Evolutionary conservation across 2,113 vertebrate genomes (phyloP).

Genomic region (Xyliphius kryptos): DNA sequence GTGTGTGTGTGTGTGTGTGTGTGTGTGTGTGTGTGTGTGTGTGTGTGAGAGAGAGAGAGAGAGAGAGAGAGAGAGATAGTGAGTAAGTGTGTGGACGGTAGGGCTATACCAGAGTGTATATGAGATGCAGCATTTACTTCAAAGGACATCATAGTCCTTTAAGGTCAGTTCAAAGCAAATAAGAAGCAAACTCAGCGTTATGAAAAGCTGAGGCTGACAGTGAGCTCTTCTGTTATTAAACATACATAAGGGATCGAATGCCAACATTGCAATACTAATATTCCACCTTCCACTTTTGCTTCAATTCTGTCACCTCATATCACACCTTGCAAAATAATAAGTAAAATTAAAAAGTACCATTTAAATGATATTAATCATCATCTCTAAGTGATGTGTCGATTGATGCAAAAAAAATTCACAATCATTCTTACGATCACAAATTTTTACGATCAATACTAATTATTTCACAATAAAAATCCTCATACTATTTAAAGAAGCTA

Average conservation of each 20-base stretch:
- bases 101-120: not conserved
- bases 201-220: slow-evolving; percentile 31
- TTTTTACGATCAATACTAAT: too few relatives aligned
- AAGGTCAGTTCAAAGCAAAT: slow-evolving; percentile 46
- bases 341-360: not conserved
- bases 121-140: slow-evolving; percentile 24
- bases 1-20: slow-evolving; percentile 1
- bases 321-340: not conserved
- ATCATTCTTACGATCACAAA: too few relatives aligned
- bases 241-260: slow-evolving; percentile 30
- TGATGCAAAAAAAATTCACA: too few relatives aligned
- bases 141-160: slow-evolving; percentile 31
- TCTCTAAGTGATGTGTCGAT: too few relatives aligned
- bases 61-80: too few relatives aligned
- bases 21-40: not conserved
- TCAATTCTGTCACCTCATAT: not conserved
- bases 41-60: too few relatives aligned
- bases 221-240: slow-evolving; percentile 28
- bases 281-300: not conserved
- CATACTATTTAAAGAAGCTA: too few relatives aligned
- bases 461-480: too few relatives aligned
- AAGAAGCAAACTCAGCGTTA: slow-evolving; percentile 27
- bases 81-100: not conserved
- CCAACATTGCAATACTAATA: not conserved
- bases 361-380: too few relatives aligned